Evolutionary conservation across 2,888 invertebrate genomes (phyloP), one percentile per base, ranked within the genome.

Genomic region (Synanthedon formicaeformis): DNA sequence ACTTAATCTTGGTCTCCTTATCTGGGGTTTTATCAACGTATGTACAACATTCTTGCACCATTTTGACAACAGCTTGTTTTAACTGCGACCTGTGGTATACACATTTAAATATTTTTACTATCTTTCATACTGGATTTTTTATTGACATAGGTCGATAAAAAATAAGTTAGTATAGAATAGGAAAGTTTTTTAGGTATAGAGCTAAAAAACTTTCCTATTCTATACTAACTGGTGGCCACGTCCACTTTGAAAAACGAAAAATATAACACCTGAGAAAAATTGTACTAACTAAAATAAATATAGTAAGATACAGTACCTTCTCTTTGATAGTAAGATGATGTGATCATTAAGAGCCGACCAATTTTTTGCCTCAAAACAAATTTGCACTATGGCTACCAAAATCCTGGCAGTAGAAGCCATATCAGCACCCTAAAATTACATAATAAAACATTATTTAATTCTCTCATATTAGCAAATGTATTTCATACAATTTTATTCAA

Each of bases 31-130:
- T 92, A 65, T 98, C 97, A 1, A 99, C 95, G 71, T 97, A 98
- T 49, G 91, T 92, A 73, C 92, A 96, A 69, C 97, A 97, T 82
- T 98, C 96, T 79, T 98, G 97, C 55, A 99, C 95, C 96, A 96
- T 96, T 90, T 95, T 98, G 0, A 96, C 96, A 2, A 99, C 97
- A 1, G 98, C 97, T 82, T 96, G 94, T 77, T 99, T 99, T 12
- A 99, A 89, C 75, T 99, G 98, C 23, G 98, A 96, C 53, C 91
- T 88, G 53, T 14, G 34, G 34, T 10, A 10, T 34, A 34, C 5
- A 34, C 34, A 34, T 34, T 34, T 34, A 3, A 34, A 10, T 34
- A 34, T 34, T 34, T 34, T 34, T 34, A 34, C 10, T 34, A 34
- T 2, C 10, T 34, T 27, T 27, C 8, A 27, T 27, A 27, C 8